Percentiles rank a stretch among this genome's conserved stretches.
Evolutionary conservation across 2,888 invertebrate genomes (phyloP).

Genomic region (Oligia latruncula): DNA sequence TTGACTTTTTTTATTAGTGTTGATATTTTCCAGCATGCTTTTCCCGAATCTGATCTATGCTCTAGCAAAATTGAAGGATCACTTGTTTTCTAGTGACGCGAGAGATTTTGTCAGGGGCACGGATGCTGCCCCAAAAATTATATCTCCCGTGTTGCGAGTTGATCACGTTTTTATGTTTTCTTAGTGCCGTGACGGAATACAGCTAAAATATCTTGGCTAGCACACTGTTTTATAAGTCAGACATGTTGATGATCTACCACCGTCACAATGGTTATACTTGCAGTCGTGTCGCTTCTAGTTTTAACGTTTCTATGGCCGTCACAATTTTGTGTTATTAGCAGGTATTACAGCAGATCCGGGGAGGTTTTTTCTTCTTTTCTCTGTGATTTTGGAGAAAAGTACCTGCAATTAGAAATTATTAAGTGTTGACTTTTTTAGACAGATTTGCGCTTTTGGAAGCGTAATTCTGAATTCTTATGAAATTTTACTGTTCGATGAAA

Average conservation of each 20-base stretch:
- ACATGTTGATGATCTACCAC: background rate
- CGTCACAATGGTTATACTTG: background rate
- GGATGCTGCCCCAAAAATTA: no score
- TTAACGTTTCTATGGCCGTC: background rate
- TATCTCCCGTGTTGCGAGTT: background rate
- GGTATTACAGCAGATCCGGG: background rate
- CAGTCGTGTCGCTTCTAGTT: background rate
- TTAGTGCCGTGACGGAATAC: background rate
- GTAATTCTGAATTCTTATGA: background rate
- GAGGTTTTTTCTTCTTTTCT: background rate
- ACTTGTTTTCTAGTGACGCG: no score
- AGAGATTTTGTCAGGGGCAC: background rate
- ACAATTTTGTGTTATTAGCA: constrained; percentile 16
- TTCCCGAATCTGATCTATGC: background rate
- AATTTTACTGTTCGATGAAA: background rate
- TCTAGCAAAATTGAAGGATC: background rate
- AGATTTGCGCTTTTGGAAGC: background rate
- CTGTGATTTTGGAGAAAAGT: background rate
- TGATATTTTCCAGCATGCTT: background rate
- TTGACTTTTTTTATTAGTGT: background rate
- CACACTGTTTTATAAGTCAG: background rate
- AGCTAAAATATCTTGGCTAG: background rate
- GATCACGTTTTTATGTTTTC: background rate
- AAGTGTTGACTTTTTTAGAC: background rate
- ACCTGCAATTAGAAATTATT: background rate